Conservation (phyloP, 2,113 vertebrate species). For the Hirundichthys speculiger region DNA sequence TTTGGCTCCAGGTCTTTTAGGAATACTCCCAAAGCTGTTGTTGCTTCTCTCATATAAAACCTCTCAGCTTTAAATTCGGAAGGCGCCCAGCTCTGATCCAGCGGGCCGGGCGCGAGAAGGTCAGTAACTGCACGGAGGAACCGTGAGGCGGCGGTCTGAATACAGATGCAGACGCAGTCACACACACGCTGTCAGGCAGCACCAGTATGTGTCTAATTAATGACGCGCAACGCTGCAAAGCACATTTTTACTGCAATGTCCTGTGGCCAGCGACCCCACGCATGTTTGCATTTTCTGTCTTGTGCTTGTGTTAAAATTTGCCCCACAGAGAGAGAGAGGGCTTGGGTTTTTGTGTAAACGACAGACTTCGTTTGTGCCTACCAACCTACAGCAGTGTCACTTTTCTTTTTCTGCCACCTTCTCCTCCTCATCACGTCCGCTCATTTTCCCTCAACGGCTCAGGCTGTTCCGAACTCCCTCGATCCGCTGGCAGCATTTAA, state of each 20-base stretch:
- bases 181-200: background rate
- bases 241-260: no score
- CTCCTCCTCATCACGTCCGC: background rate
- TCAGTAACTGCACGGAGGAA: slow-evolving; percentile 29
- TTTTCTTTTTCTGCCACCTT: slow-evolving; percentile 1
- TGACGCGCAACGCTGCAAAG: no score
- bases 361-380: background rate
- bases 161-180: slow-evolving; percentile 2
- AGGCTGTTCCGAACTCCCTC: slow-evolving; percentile 18
- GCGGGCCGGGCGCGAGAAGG: slow-evolving; percentile 65
- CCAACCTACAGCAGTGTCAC: slow-evolving; percentile 5
- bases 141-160: slow-evolving; percentile 12
- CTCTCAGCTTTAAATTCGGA: slow-evolving; percentile 48
- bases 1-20: slow-evolving; percentile 12
- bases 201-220: no score
- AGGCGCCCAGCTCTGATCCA: slow-evolving; percentile 30
- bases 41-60: slow-evolving; percentile 37
- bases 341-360: background rate
- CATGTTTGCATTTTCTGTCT: no score
- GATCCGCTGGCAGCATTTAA: background rate
- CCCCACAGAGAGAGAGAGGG: no score
- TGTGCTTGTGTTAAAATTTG: no score
- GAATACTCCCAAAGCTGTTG: slow-evolving; percentile 1
- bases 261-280: no score
- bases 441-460: slow-evolving; percentile 9